phyloP scores from a whole-genome alignment of 2,888 invertebrate species.

The Drosophila antonietae region DNA sequence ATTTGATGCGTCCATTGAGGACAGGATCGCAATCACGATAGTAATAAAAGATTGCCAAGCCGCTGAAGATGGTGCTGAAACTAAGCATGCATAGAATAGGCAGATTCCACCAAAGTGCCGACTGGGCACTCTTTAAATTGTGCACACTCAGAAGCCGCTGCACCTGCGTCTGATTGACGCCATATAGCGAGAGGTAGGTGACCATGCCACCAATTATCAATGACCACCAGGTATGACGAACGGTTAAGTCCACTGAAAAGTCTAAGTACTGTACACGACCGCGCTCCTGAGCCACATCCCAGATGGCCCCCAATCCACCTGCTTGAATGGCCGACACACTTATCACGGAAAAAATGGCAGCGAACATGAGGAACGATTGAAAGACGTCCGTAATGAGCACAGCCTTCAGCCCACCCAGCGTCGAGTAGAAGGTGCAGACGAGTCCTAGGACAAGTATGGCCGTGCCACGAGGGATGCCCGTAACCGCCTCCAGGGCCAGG shows the following conservation, averaged over 20 bases:
- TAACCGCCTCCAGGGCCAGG: slow-evolving; percentile 93
- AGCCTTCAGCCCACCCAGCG: slow-evolving; percentile 95
- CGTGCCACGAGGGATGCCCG: slow-evolving; percentile 89
- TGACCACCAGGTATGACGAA: slow-evolving; percentile 93
- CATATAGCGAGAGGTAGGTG: slow-evolving; percentile 93
- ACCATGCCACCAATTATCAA: slow-evolving; percentile 91
- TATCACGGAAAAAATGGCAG: slow-evolving; percentile 91
- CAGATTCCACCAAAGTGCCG: slow-evolving; percentile 92
- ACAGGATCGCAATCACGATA: slow-evolving; percentile 94
- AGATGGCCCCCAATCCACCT: slow-evolving; percentile 90
- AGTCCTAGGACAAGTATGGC: slow-evolving; percentile 89
- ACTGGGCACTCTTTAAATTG: slow-evolving; percentile 89
- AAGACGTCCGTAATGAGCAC: slow-evolving; percentile 95
- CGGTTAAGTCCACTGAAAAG: slow-evolving; percentile 91
- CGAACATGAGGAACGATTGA: slow-evolving; percentile 94
- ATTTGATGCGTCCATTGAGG: slow-evolving; percentile 86
- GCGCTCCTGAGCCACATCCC: slow-evolving; percentile 89
- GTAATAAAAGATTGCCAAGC: slow-evolving; percentile 93
- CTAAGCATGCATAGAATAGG: slow-evolving; percentile 91
- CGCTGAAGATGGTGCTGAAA: slow-evolving; percentile 90
- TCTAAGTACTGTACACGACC: slow-evolving; percentile 89
- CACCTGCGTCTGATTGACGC: slow-evolving; percentile 94
- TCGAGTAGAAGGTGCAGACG: slow-evolving; percentile 94
- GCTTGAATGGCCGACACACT: slow-evolving; percentile 89
- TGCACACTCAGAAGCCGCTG: slow-evolving; percentile 90